These are phyloP conservation scores for Dinothrombium tinctorium DNA, from an alignment of 1,140 invertebrate genomes.

Conservation along the genomic window DNA sequence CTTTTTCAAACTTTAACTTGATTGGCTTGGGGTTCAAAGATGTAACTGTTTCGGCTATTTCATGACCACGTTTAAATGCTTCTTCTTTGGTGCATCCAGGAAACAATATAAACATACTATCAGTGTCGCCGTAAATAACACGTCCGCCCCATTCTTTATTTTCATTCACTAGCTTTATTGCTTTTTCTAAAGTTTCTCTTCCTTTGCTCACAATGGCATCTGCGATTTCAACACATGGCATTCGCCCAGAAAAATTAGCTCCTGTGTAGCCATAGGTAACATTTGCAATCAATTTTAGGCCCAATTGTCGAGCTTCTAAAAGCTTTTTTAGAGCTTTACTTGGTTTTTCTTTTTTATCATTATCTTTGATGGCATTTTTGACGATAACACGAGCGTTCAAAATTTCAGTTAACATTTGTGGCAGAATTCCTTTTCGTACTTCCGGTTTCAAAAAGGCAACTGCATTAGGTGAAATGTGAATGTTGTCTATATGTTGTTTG, in stretches of 20 bases:
- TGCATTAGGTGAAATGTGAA: constrained; percentile 75
- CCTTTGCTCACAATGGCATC: constrained; percentile 92
- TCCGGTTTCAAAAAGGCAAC: constrained; percentile 64
- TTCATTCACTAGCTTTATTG: constrained; percentile 57
- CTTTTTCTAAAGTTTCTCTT: constrained; percentile 72
- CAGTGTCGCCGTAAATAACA: constrained; percentile 94
- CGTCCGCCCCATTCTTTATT: constrained; percentile 44
- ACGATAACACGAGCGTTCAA: constrained; percentile 80
- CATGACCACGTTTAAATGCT: constrained; percentile 69
- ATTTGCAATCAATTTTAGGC: constrained; percentile 89
- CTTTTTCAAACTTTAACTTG: constrained; percentile 88
- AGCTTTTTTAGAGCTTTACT: constrained; percentile 56
- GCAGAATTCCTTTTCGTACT: constrained; percentile 59
- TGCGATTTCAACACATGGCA: constrained; percentile 87
- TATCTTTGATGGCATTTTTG: constrained; percentile 62
- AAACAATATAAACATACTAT: constrained; percentile 31
- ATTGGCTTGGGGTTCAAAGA: constrained; percentile 74
- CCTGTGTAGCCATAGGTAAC: constrained; percentile 96
- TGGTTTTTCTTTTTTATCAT: constrained; percentile 27
- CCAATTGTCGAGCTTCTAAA: constrained; percentile 75
- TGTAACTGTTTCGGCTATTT: constrained; percentile 77
- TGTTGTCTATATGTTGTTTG: constrained; percentile 20
- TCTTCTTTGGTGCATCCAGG: constrained; percentile 29
- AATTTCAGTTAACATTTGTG: constrained; percentile 71
- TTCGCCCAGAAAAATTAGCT: constrained; percentile 90